A percentile compares a stretch with the other conserved stretches of the same genome.
phyloP scores from a whole-genome alignment of 2,113 vertebrate genomes.

The Bettongia penicillata region DNA sequence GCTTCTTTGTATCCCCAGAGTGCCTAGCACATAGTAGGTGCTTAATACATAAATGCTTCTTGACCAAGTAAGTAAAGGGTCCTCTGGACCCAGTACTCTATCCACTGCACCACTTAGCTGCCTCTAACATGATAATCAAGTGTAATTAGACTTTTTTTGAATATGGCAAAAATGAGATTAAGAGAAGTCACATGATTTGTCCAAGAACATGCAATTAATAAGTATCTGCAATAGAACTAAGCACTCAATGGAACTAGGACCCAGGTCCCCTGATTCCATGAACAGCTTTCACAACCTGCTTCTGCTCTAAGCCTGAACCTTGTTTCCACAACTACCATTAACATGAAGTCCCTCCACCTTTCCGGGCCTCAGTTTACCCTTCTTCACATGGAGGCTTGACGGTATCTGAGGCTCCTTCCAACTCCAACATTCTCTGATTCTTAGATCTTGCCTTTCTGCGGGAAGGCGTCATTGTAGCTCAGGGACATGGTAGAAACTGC shows the following conservation, averaged over 20 bases:
- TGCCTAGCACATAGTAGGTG: neutral
- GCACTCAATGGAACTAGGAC: neutral
- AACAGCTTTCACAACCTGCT: neutral
- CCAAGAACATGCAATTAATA: neutral
- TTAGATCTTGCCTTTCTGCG: neutral
- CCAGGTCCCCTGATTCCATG: neutral
- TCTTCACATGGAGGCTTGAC: neutral
- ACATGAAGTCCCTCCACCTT: neutral
- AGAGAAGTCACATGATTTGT: neutral
- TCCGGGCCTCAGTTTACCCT: constrained; percentile 33
- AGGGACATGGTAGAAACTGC: neutral
- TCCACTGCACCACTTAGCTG: too few species aligned
- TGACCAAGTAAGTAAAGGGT: neutral
- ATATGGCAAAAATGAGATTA: neutral
- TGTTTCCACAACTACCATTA: neutral
- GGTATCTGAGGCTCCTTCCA: neutral
- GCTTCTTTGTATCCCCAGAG: neutral
- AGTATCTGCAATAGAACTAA: neutral
- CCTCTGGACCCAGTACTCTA: neutral
- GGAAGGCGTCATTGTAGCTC: neutral
- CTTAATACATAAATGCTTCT: neutral
- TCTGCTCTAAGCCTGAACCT: neutral
- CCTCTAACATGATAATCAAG: neutral
- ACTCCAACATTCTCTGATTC: neutral
- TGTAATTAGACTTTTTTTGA: neutral